Conservation (phyloP, 2,888 invertebrate genomes). For the Melipona bicolor region DNA sequence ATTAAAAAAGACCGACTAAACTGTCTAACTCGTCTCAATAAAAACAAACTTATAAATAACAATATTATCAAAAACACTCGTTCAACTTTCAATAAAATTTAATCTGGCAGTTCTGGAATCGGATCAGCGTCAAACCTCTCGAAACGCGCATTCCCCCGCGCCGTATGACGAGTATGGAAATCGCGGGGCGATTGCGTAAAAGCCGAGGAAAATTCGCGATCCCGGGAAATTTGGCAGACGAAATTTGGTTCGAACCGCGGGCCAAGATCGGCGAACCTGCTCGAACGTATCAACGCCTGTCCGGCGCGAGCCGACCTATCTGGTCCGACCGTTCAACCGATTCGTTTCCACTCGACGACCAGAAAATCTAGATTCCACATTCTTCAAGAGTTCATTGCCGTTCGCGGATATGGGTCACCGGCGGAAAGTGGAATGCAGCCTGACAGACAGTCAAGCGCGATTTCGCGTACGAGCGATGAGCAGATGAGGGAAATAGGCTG, state of each 20-base stretch:
- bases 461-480: conserved; percentile 5
- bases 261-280: conserved; percentile 4
- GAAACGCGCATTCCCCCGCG: background rate
- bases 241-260: too few relatives aligned
- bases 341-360: background rate
- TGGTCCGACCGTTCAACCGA: background rate
- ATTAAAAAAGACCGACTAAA: too few relatives aligned
- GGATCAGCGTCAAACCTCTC: background rate
- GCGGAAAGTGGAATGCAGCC: conserved; percentile 36
- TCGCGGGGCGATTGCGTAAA: background rate
- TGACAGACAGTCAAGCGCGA: conserved; percentile 29
- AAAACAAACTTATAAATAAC: too few relatives aligned
- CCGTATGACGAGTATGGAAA: conserved; percentile 1
- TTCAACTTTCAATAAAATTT: background rate
- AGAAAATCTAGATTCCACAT: background rate
- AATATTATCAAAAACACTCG: too few relatives aligned
- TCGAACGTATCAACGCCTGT: conserved; percentile 11
- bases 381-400: conserved; percentile 28
- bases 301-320: background rate
- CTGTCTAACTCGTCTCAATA: too few relatives aligned
- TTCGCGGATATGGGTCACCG: conserved; percentile 41
- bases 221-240: conserved; percentile 2
- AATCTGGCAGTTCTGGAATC: background rate
- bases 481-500: conserved; percentile 17
- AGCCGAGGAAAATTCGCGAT: background rate